Conservation (phyloP, 2,113 vertebrate species). For the Oryzias woworae region DNA sequence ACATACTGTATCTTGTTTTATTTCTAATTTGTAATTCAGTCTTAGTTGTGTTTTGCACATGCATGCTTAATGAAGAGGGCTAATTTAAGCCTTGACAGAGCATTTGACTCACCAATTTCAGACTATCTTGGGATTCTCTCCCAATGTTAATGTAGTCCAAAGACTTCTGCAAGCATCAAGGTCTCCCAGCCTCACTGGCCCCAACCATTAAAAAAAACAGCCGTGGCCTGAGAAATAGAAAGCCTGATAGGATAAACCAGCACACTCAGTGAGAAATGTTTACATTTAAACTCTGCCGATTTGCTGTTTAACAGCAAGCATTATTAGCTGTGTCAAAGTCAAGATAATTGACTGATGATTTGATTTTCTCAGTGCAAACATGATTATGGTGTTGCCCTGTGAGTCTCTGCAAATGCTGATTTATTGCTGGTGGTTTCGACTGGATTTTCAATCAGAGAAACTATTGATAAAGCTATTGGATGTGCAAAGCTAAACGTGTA, state of each 20-base stretch:
- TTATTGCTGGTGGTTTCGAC: slow-evolving; percentile 59
- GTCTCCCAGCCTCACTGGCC: slow-evolving; percentile 9
- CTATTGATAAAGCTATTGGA: slow-evolving; percentile 53
- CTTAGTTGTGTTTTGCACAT: no score
- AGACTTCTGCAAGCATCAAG: slow-evolving; percentile 26
- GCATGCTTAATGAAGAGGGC: slow-evolving; percentile 30
- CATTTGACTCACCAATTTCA: slow-evolving; percentile 31
- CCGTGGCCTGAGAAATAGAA: slow-evolving; percentile 42
- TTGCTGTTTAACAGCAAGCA: slow-evolving; percentile 65
- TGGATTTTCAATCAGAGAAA: slow-evolving; percentile 58
- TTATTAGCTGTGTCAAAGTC: slow-evolving; percentile 65
- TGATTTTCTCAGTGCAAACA: slow-evolving; percentile 72
- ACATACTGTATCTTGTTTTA: no score
- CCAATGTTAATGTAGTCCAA: slow-evolving; percentile 70
- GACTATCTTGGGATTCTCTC: slow-evolving; percentile 67
- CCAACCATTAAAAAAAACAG: slow-evolving; percentile 40
- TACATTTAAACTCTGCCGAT: slow-evolving; percentile 71
- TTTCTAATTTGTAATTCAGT: no score
- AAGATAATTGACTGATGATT: slow-evolving; percentile 72
- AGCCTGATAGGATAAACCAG: slow-evolving; percentile 57
- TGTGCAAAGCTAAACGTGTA: slow-evolving; percentile 24
- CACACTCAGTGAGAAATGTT: slow-evolving; percentile 67
- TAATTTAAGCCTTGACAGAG: slow-evolving; percentile 38
- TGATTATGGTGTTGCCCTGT: slow-evolving; percentile 64
- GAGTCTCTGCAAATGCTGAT: slow-evolving; percentile 59